Base-by-base conservation (phyloP, 2,113 vertebrate species). In the Alexandromys fortis region DNA sequence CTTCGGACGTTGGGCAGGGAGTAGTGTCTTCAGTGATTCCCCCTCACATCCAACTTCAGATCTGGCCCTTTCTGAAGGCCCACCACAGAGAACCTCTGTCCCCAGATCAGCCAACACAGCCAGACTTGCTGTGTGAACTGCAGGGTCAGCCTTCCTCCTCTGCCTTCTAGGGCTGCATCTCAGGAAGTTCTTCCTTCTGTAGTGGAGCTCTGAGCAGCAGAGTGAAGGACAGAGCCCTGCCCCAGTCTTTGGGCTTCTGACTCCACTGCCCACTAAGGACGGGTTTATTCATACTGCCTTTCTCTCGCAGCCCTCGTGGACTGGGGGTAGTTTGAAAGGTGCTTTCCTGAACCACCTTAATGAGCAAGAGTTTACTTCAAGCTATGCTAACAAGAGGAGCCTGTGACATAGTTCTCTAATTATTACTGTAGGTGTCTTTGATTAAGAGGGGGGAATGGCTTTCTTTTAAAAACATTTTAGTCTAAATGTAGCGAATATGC, bases 381-480 rank as follows among this genome's bases (percentile, higher is more conserved):
- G 35, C 33, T 85, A 33, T 92, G 49, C 58, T 95, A 82, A 87
- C n/a, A 94, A 77, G 93, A 13, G 82, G 86, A 96, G 30, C n/a
- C 68, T 90, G 38, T 85, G 86, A 65, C 6, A 33, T 90, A n/a
- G 65, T 76, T 92, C 75, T 88, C 96, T 92, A 94, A 93, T 70
- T 93, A 67, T 94, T 94, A 35, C 78, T 89, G 47, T 86, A 68
- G 52, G 16, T 90, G 14, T 94, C 33, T 94, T 85, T 92, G 65
- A 85, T 90, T 90, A 85, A 90, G 49, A 47, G 3, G 26, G 22
- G 14, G 77, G 86, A 33, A 63, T 77, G 22, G 78, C 33, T 42
- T 90, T 58, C 76, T 65, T 95, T 95, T 95, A 86, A 70, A 97
- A 95, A 26, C 92, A 89, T 86, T 96, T 96, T 90, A 65, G 26